Base-by-base conservation (phyloP, 2,113 vertebrate species). In the Leptobrachium ailaonicum region DNA sequence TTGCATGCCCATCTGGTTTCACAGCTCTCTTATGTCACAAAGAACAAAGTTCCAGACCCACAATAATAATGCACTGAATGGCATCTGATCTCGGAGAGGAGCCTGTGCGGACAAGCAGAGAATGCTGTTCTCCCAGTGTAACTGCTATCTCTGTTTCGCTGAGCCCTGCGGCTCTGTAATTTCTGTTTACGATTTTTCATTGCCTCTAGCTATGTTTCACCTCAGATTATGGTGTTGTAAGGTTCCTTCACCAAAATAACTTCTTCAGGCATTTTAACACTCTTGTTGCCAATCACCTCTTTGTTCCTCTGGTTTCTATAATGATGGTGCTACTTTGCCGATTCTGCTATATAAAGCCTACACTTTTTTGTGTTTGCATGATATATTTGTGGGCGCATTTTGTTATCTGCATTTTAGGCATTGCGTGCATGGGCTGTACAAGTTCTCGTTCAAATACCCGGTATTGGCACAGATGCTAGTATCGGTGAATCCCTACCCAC, bases 31-130 rank as follows among this genome's bases (percentile, higher is more conserved):
- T 50, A 8, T 64, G 9, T 64, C 62, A 64, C 62, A 64, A 10
- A 40, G 62, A 64, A 20, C n/a, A 64, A n/a, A 32, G 5, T 64
- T 64, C 20, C 10, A 64, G 14, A 8, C 20, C n/a, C 62, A 32
- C 20, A 32, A 32, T 40, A 40, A 20, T 5, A 40, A 41, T 69
- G 67, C 13, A 14, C 40, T 32, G 62, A 64, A 64, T 10, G 40
- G 13, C 40, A 64, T 5, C 62, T 32, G 10, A 20, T 64, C 4
- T 64, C 62, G 4, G 62, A 64, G 6, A 6, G 20, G 62, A 47
- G 41, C 77, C 41, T 80, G 78, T 80, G 50, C 1, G 50, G 41
- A 74, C 71, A 68, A 40, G 71, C 66, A 41, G 50, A 73, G 78
- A 80, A 80, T 80, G 78, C 54, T 14, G n/a, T 63, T 58, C 50